Base-by-base conservation (phyloP, 2,113 vertebrate species). In the Varanus komodoensis region DNA sequence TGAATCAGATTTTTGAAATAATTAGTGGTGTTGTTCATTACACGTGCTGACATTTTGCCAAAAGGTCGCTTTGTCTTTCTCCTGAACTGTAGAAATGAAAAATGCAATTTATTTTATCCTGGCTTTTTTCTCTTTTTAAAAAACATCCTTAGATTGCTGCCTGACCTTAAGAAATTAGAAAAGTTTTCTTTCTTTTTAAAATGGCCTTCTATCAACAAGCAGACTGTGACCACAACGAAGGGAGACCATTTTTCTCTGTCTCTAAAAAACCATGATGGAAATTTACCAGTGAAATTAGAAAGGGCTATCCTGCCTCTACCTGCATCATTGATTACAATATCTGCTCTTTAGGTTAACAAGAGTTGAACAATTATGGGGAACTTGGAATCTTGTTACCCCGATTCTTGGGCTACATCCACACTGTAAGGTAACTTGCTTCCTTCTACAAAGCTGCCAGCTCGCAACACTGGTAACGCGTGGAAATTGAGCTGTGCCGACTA, bases 31-130 rank as follows among this genome's bases (percentile, higher is more conserved):
- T 92, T 92, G 89, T 84, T 89, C 92, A 83, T 94, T 92, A 89
- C 79, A 84, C 81, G 61, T 64, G 77, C 90, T 95, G 94, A 94
- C 91, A 88, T 93, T 96, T 95, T 95, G 91, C 90, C 91, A 87
- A 94, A 90, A 94, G 94, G 93, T 92, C 89, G 94, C 93, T 94
- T 96, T 93, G 89, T 94, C 93, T 94, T 77, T 83, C 86, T 64
- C 91, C 88, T 84, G 83, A 92, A 84, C 81, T 93, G 92, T 91
- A 90, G 90, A 94, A 96, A 91, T 77, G 90, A 92, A 90, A 19
- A 79, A 94, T 87, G 86, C 3, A 82, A 9, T 93, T 93, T 93
- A 87, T 92, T 84, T 34, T n/a, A 27, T 71, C 93, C 89, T 86
- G 38, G 50, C 19, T n/a, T 54, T 50, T 50, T 14, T 82, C 44